phyloP scores from a whole-genome alignment of 2,797 vertebrate genomes.

The Falco concolor region DNA sequence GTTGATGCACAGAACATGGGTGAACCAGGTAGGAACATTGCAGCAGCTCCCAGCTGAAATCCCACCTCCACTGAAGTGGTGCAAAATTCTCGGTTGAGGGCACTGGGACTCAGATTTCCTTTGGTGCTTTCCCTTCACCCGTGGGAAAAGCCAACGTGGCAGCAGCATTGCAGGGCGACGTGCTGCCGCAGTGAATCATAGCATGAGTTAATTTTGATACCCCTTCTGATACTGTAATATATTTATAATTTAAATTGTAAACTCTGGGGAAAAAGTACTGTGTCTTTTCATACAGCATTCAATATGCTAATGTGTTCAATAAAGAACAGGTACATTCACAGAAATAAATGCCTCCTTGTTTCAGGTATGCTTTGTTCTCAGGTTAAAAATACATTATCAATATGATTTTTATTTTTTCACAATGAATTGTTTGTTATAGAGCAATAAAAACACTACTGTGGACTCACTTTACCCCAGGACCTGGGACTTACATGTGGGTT shows the following conservation, averaged over 20 bases:
- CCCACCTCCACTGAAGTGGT: not conserved
- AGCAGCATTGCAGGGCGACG: not conserved
- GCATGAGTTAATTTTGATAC: not conserved
- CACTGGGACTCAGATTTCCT: not conserved
- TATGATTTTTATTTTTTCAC: not conserved
- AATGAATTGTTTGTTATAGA: not conserved
- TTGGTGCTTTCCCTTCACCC: not conserved
- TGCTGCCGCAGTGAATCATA: not conserved
- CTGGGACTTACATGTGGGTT: not conserved
- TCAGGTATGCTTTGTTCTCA: not conserved
- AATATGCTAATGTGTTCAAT: not conserved
- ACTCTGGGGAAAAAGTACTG: not conserved
- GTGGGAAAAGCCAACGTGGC: not conserved
- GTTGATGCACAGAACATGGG: not conserved
- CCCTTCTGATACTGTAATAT: not conserved
- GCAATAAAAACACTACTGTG: not conserved
- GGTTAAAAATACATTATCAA: not conserved
- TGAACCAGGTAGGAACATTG: not conserved
- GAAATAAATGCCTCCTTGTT: not conserved
- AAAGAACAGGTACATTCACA: not conserved
- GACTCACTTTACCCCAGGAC: not conserved
- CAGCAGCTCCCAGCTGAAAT: not conserved
- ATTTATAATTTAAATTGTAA: constrained; percentile 3
- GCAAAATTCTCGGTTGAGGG: not conserved
- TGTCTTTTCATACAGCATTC: not conserved